Percentiles rank a stretch among this genome's conserved stretches.
These are phyloP conservation scores for Morpho deidamia DNA, from an alignment of 2,888 invertebrate genomes.

Conservation along the genomic window DNA sequence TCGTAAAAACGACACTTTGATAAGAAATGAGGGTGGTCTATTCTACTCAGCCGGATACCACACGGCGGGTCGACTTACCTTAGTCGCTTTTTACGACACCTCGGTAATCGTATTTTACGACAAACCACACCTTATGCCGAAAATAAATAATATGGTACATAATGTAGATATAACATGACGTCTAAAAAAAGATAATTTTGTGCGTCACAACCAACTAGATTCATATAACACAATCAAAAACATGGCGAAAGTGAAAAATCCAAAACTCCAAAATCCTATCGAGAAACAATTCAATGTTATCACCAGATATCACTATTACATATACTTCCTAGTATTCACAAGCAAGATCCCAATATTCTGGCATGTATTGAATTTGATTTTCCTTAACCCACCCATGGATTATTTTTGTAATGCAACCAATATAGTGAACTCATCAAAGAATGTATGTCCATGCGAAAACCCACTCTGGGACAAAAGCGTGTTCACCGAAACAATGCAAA, in stretches of 20 bases:
- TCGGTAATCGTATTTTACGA: too few species aligned
- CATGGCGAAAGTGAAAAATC: slow-evolving; percentile 25
- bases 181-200: background rate
- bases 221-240: background rate
- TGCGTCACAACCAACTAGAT: slow-evolving; percentile 18
- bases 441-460: slow-evolving; percentile 46
- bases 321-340: slow-evolving; percentile 43
- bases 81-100: too few species aligned
- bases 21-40: too few species aligned
- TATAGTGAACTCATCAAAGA: slow-evolving; percentile 19
- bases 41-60: too few species aligned
- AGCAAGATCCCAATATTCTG: slow-evolving; percentile 50
- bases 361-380: slow-evolving; percentile 54
- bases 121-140: too few species aligned
- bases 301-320: slow-evolving; percentile 46
- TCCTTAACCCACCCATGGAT: slow-evolving; percentile 51
- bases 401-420: slow-evolving; percentile 35
- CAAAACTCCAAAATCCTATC: slow-evolving; percentile 42
- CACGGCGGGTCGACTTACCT: too few species aligned
- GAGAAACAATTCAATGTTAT: slow-evolving; percentile 44
- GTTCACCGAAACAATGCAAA: slow-evolving; percentile 51
- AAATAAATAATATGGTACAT: too few species aligned
- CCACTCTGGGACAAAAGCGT: slow-evolving; percentile 47
- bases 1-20: too few species aligned
- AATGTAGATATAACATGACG: too few species aligned